A percentile compares a stretch with the other conserved stretches of the same genome.
Evolutionary conservation across 2,888 invertebrate species (phyloP).

Genomic region (Quadriops clusia): DNA sequence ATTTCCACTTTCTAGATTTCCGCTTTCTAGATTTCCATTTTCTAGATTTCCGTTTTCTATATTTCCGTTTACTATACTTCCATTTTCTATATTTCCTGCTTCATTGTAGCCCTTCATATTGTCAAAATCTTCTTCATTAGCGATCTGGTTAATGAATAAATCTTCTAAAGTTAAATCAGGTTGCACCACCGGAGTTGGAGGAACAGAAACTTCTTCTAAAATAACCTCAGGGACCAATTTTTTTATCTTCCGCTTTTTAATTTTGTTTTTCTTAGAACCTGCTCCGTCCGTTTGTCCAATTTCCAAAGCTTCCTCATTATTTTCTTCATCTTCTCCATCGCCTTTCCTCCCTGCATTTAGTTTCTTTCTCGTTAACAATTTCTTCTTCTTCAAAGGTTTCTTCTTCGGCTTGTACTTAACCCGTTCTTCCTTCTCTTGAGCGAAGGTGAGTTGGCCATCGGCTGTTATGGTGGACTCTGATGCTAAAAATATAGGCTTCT

Average conservation of each 20-base stretch:
- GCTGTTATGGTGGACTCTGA: slow-evolving; percentile 53
- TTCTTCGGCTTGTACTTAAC: slow-evolving; percentile 24
- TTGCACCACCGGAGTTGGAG: too few species aligned
- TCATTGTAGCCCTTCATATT: too few species aligned
- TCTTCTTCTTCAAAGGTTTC: slow-evolving; percentile 15
- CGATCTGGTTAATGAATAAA: too few species aligned
- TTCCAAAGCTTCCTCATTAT: slow-evolving; percentile 5
- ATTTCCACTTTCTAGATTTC: slow-evolving; percentile 1
- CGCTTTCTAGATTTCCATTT: too few species aligned
- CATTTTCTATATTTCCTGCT: too few species aligned
- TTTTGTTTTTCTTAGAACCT: background rate
- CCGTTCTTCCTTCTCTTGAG: slow-evolving; percentile 30
- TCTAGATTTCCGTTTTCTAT: too few species aligned
- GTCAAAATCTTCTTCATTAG: slow-evolving; percentile 1
- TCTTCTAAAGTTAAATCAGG: too few species aligned
- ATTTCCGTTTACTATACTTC: too few species aligned
- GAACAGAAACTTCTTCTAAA: too few species aligned
- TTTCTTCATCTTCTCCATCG: slow-evolving; percentile 15
- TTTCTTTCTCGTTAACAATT: slow-evolving; percentile 9
- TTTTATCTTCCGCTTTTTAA: background rate
- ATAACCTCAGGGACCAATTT: too few species aligned
- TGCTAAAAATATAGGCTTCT: slow-evolving; percentile 54
- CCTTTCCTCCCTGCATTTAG: slow-evolving; percentile 11
- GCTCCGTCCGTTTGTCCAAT: slow-evolving; percentile 1
- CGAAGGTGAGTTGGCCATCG: slow-evolving; percentile 34